phyloP scores from a whole-genome alignment of 2,888 invertebrate genomes.

The Petrolisthes manimaculis region DNA sequence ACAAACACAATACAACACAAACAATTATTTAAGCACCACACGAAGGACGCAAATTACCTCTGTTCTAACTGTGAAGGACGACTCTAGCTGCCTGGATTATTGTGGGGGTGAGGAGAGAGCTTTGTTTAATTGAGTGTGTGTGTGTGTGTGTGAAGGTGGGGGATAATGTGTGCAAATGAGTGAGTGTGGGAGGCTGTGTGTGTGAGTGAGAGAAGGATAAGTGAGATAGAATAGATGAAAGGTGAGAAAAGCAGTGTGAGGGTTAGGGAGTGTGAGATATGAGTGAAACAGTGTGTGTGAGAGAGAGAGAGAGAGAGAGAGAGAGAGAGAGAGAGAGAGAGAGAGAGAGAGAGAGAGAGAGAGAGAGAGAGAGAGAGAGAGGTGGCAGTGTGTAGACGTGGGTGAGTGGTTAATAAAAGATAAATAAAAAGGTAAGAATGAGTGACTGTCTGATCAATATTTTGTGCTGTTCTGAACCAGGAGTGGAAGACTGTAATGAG shows the following conservation, averaged over 20 bases:
- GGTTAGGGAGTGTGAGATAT: not conserved
- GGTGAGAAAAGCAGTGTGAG: not conserved
- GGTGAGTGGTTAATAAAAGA: not conserved
- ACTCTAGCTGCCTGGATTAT: not conserved
- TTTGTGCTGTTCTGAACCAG: no score
- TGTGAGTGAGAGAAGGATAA: not conserved
- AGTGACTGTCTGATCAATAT: no score
- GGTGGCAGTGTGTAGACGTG: not conserved
- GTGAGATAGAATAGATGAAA: not conserved
- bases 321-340: not conserved
- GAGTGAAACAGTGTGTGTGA: not conserved
- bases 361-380: not conserved
- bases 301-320: not conserved
- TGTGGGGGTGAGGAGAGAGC: not conserved
- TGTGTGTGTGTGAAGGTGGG: not conserved
- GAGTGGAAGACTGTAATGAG: no score
- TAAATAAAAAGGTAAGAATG: not conserved
- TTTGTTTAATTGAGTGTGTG: not conserved
- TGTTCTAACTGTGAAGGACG: no score
- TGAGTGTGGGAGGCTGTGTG: not conserved
- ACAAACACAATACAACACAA: no score
- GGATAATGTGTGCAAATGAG: not conserved
- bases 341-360: not conserved
- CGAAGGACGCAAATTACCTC: no score
- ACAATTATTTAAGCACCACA: no score